Evolutionary conservation across 2,797 vertebrate genomes (phyloP), one percentile per base, ranked within the genome.

Genomic region (Lepilemur septentrionalis): DNA sequence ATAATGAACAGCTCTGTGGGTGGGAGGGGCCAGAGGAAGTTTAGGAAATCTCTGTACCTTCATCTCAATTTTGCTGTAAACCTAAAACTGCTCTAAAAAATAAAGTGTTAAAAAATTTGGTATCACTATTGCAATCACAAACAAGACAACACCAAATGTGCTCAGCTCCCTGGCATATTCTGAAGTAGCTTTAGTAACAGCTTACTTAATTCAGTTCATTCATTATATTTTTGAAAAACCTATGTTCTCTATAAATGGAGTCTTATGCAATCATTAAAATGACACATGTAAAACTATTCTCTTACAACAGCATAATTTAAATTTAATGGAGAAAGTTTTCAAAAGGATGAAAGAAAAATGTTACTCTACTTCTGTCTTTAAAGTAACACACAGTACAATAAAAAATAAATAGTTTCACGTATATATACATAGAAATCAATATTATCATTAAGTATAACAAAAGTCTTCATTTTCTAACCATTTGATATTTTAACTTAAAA

Each of bases 341-440:
- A 85, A 93, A 94, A 52, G n/a, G 35, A 81, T 63, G 35, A 5
- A 93, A 91, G 57, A 43, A 91, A 97, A 96, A 87, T 89, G 11
- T 72, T 84, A 78, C 13, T 78, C 23, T 87, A 89, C 72, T 96
- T 91, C 10, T 82, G 25, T 30, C 28, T 95, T 96, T 92, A 91
- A 88, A 65, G 7, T 85, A 95, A 80, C 22, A 75, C 57, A 73
- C 13, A 38, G 28, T 86, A 70, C 15, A 87, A 89, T 93, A 72
- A 84, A 92, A 89, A 89, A 78, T 88, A 78, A 89, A 35, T 30
- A 80, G 20, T 46, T 92, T 89, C 43, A 76, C 22, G 59, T 89
- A 43, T 50, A 69, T 18, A 59, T 35, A 73, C 3, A 82, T 32
- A 48, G 35, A 92, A 72, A 95, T 48, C 43, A 90, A 41, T 90